Conservation (phyloP, 2,113 vertebrate genomes). For the Rhinichthys klamathensis region DNA sequence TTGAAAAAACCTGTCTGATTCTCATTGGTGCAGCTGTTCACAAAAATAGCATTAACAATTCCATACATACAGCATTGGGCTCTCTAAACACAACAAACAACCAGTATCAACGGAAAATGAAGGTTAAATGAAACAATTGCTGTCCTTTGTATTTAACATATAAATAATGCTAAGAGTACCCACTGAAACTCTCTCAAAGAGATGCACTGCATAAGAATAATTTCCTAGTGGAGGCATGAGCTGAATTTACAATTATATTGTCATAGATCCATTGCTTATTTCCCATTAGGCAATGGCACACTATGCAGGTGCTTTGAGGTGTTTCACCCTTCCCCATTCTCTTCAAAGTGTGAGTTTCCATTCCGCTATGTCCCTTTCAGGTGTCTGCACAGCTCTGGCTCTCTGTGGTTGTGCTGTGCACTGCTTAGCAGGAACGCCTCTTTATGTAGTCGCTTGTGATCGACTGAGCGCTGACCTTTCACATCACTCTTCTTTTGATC, state of each 20-base stretch:
- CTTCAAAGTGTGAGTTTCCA: conserved; percentile 2
- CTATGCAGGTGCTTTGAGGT: not conserved
- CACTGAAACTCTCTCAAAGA: not conserved
- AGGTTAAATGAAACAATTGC: not conserved
- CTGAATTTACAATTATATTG: not conserved
- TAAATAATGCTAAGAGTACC: not conserved
- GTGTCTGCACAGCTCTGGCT: conserved; percentile 24
- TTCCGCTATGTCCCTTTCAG: conserved; percentile 37
- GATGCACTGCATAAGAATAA: not conserved
- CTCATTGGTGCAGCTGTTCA: no score
- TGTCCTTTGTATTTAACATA: not conserved
- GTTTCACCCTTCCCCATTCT: conserved; percentile 3
- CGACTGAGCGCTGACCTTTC: conserved; percentile 74
- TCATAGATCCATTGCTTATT: not conserved
- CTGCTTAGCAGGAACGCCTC: conserved; percentile 60
- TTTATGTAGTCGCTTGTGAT: conserved; percentile 61
- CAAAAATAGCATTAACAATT: no score
- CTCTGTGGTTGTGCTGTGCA: conserved; percentile 59
- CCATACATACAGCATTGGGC: no score
- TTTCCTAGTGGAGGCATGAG: not conserved
- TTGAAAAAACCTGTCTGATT: no score
- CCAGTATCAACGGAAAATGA: not conserved
- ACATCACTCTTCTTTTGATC: conserved; percentile 72
- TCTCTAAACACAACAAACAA: not conserved
- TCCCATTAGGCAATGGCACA: not conserved